A percentile compares a stretch with the other conserved stretches of the same genome.
These are phyloP conservation scores for Glandiceps talaboti DNA, from an alignment of 53 echinoderm and acorn worm genomes.

Conservation along the genomic window DNA sequence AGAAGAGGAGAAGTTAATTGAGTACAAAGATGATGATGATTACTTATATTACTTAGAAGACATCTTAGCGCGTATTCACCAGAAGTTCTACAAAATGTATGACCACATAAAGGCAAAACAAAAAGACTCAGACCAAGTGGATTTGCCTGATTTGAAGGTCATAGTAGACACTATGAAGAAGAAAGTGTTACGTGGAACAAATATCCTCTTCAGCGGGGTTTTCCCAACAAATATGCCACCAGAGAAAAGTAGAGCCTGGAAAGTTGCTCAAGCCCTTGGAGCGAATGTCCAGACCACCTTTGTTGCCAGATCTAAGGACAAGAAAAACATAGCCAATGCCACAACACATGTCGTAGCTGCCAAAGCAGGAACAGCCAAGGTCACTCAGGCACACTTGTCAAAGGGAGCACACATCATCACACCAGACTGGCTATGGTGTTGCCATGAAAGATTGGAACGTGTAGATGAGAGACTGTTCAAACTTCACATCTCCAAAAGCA, in stretches of 20 bases:
- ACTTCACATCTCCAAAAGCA: conserved; percentile 9
- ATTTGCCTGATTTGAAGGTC: conserved; percentile 67
- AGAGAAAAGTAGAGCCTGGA: conserved; percentile 89
- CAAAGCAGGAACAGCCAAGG: conserved; percentile 86
- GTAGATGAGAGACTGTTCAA: conserved; percentile 75
- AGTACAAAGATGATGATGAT: conserved; percentile 33
- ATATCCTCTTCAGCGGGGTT: conserved; percentile 79
- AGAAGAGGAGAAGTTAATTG: conserved; percentile 8
- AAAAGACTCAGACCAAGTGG: conserved; percentile 1
- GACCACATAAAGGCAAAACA: conserved; percentile 30
- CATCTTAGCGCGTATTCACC: conserved; percentile 54
- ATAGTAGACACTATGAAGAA: conserved; percentile 57
- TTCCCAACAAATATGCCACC: conserved; percentile 93
- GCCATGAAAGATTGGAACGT: conserved; percentile 90
- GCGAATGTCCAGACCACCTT: conserved; percentile 56
- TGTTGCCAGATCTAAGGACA: conserved; percentile 36
- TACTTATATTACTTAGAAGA: conserved; percentile 85
- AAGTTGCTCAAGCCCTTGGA: conserved; percentile 65
- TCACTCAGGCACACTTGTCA: conserved; percentile 46
- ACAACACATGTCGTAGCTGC: conserved; percentile 96
- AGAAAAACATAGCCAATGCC: conserved; percentile 35
- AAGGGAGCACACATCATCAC: conserved; percentile 69
- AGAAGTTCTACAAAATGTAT: conserved; percentile 44
- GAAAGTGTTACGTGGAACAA: conserved; percentile 54
- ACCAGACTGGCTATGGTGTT: conserved; percentile 88